Base-by-base conservation (phyloP, 2,888 invertebrate species). In the Drosophila antonietae region DNA sequence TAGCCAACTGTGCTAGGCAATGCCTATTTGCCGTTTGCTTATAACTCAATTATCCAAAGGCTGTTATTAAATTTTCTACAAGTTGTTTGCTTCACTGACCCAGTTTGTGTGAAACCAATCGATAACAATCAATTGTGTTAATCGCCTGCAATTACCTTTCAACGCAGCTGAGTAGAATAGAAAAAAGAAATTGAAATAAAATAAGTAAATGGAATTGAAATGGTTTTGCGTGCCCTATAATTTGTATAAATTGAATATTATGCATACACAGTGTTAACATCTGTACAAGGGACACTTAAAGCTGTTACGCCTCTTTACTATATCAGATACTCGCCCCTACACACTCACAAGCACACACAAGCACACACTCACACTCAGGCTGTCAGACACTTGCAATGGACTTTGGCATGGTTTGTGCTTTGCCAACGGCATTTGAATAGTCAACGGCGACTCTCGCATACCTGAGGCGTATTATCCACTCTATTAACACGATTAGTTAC, bases 401-500 rank as follows among this genome's bases (percentile, higher is more conserved):
- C 66, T 74, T 49, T 49, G 31, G 12, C 49, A 33, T 63, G 75
- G 66, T 56, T 73, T 66, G 55, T 53, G 66, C 65, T 60, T 62
- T 57, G 77, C 78, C 84, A 78, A 65, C 68, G 79, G 81, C 85
- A 81, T 71, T 70, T 60, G 58, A 68, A 75, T 78, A 64, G 78
- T 66, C 66, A 60, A 58, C 66, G 73, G 66, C 65, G 39, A 71
- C 51, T 51, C 75, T 68, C 79, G 73, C 81, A 85, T 84, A 89
- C 90, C 90, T 89, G 89, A 86, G 84, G 89, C 84, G 80, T 78
- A 88, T 86, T 86, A 90, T 88, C 80, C 84, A 88, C 88, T 88
- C 89, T 90, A 89, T 89, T 90, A 90, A 85, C 88, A 86, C 88
- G 89, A 89, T 90, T 89, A 85, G 89, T 89, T 84, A 88, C 88